phyloP scores from a whole-genome alignment of 2,797 vertebrate species.

The Sebastolobus alascanus region DNA sequence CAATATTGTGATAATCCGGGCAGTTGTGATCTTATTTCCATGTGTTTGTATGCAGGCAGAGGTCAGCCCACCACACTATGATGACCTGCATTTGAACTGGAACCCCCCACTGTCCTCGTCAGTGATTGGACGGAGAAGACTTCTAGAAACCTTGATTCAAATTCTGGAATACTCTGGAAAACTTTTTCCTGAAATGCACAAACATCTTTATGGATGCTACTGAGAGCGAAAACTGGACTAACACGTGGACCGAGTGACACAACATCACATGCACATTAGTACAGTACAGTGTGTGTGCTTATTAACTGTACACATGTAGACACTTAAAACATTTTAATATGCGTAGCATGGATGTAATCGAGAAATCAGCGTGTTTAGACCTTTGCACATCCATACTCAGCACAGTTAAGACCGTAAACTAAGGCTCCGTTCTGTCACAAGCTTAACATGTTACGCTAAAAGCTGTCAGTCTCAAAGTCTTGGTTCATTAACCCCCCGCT shows the following conservation, averaged over 20 bases:
- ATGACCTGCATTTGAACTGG: slow-evolving; percentile 71
- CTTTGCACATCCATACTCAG: slow-evolving; percentile 54
- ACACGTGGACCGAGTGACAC: slow-evolving; percentile 26
- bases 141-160: slow-evolving; percentile 32
- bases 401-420: slow-evolving; percentile 44
- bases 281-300: slow-evolving; percentile 32
- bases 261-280: slow-evolving; percentile 26
- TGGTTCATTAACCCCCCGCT: slow-evolving; percentile 50
- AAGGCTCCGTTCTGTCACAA: slow-evolving; percentile 18
- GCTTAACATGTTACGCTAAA: slow-evolving; percentile 40
- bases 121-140: slow-evolving; percentile 26
- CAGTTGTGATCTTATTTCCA: background rate
- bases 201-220: slow-evolving; percentile 48
- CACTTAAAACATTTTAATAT: slow-evolving; percentile 51
- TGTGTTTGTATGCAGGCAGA: slow-evolving; percentile 86
- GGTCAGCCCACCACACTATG: slow-evolving; percentile 97
- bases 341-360: slow-evolving; percentile 66
- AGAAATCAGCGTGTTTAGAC: slow-evolving; percentile 51
- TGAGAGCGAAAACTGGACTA: slow-evolving; percentile 40
- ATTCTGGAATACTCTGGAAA: slow-evolving; percentile 34
- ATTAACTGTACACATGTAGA: slow-evolving; percentile 51
- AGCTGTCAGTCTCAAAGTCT: slow-evolving; percentile 17
- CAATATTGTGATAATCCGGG: too few relatives aligned
- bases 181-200: slow-evolving; percentile 47
- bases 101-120: slow-evolving; percentile 34